Percentiles rank a stretch among this genome's conserved stretches.
Conservation (phyloP, 2,113 vertebrate species). For the Pterocles orientalis region DNA sequence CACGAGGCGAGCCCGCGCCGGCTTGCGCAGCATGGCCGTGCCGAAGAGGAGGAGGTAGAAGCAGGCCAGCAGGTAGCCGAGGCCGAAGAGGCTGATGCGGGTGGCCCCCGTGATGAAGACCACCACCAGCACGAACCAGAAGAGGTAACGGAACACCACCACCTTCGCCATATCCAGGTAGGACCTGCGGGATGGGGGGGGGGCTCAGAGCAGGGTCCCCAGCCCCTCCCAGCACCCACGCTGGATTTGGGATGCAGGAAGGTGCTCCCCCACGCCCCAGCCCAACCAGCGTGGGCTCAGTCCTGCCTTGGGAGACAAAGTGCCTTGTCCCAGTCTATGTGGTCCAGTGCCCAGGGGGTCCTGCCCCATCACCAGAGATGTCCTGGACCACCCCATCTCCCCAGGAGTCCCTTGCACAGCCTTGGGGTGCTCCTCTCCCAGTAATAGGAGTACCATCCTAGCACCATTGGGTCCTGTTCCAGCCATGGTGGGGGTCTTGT, state of each 20-base stretch:
- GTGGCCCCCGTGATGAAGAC: slow-evolving; percentile 90
- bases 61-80: slow-evolving; percentile 94
- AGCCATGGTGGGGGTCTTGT: too few relatives aligned
- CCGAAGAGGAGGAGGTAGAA: slow-evolving; percentile 94
- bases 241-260: background rate
- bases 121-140: slow-evolving; percentile 91
- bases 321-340: too few relatives aligned
- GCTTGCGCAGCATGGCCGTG: slow-evolving; percentile 80
- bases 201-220: background rate
- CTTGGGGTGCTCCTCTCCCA: too few relatives aligned
- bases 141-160: slow-evolving; percentile 89
- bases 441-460: too few relatives aligned
- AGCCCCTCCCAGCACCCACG: accelerated
- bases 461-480: too few relatives aligned
- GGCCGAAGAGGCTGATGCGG: slow-evolving; percentile 91
- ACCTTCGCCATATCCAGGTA: slow-evolving; percentile 96
- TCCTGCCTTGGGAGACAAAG: accelerated
- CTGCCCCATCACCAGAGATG: background rate
- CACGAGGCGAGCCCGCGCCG: slow-evolving; percentile 75
- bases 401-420: background rate
- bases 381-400: background rate
- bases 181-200: slow-evolving; percentile 70
- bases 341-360: background rate
- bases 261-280: background rate
- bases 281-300: background rate